These are phyloP conservation scores for Margarornis squamiger DNA, from an alignment of 2,797 vertebrate species.

Conservation along the genomic window DNA sequence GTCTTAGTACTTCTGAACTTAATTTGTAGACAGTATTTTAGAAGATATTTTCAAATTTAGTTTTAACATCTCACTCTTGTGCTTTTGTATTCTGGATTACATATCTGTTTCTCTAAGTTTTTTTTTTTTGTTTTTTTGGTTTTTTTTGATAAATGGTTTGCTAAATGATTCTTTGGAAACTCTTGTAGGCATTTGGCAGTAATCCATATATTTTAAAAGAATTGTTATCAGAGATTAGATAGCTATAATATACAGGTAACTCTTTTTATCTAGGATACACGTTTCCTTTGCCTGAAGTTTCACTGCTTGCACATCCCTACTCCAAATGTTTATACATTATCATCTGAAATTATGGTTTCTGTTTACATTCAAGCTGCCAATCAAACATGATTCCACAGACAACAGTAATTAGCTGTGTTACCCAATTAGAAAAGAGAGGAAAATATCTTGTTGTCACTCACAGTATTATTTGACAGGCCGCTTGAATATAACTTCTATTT, in stretches of 20 bases:
- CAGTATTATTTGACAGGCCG: slow-evolving; percentile 71
- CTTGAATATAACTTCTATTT: slow-evolving; percentile 66
- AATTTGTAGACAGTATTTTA: slow-evolving; percentile 51
- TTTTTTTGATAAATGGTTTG: slow-evolving; percentile 19
- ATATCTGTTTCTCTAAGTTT: slow-evolving; percentile 59
- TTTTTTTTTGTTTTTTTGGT: not conserved
- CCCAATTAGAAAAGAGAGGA: slow-evolving; percentile 74
- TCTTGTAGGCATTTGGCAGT: slow-evolving; percentile 27
- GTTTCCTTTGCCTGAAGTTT: slow-evolving; percentile 18
- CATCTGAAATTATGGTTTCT: slow-evolving; percentile 50
- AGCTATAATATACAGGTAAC: slow-evolving; percentile 46
- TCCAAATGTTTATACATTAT: slow-evolving; percentile 64
- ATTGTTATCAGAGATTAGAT: slow-evolving; percentile 18
- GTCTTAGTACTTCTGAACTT: not conserved
- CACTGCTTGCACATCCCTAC: slow-evolving; percentile 10
- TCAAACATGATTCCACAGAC: slow-evolving; percentile 61
- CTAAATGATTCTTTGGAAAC: slow-evolving; percentile 49
- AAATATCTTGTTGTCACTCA: slow-evolving; percentile 71
- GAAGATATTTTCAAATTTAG: slow-evolving; percentile 39
- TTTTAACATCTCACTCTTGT: slow-evolving; percentile 31
- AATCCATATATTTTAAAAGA: slow-evolving; percentile 5
- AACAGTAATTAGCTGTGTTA: slow-evolving; percentile 72
- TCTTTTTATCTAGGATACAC: slow-evolving; percentile 39
- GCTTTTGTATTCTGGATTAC: slow-evolving; percentile 29
- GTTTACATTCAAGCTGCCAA: slow-evolving; percentile 57